Conservation (phyloP, 2,797 vertebrate genomes). For the Platyrinchus mystaceus region DNA sequence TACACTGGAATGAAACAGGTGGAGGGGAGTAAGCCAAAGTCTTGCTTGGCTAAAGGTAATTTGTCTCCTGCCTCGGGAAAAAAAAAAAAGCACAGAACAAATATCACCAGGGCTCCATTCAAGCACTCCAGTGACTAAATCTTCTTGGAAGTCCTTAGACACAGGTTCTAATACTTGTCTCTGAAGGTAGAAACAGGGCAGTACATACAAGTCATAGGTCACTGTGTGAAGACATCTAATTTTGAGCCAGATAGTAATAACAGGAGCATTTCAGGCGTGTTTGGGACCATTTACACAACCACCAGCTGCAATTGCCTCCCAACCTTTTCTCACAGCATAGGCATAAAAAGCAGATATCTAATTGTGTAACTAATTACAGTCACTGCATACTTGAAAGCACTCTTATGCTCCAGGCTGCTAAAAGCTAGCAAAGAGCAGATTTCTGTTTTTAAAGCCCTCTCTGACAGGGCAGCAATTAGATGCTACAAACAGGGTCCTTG, state of each 20-base stretch:
- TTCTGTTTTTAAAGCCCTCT: neutral
- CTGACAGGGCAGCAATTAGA: neutral
- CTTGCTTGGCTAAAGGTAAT: neutral
- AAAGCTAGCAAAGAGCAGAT: neutral
- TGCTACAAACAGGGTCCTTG: neutral
- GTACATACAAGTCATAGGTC: neutral
- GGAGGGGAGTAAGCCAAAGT: neutral
- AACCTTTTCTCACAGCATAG: neutral
- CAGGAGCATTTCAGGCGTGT: neutral
- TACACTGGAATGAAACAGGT: neutral
- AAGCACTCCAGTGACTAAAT: neutral
- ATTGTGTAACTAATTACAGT: neutral
- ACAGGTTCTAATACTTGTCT: neutral
- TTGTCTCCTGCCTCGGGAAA: neutral
- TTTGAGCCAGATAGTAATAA: neutral
- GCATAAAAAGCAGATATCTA: neutral
- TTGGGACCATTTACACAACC: neutral
- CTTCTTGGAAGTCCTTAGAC: neutral
- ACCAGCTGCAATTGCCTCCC: neutral
- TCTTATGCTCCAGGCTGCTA: neutral
- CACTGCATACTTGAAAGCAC: neutral
- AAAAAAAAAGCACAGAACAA: neutral
- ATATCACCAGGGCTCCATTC: neutral
- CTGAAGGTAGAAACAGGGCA: neutral
- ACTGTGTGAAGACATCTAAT: neutral